Evolutionary conservation across 2,797 vertebrate genomes (phyloP), one percentile per base, ranked within the genome.

Genomic region (Spea hammondii): DNA sequence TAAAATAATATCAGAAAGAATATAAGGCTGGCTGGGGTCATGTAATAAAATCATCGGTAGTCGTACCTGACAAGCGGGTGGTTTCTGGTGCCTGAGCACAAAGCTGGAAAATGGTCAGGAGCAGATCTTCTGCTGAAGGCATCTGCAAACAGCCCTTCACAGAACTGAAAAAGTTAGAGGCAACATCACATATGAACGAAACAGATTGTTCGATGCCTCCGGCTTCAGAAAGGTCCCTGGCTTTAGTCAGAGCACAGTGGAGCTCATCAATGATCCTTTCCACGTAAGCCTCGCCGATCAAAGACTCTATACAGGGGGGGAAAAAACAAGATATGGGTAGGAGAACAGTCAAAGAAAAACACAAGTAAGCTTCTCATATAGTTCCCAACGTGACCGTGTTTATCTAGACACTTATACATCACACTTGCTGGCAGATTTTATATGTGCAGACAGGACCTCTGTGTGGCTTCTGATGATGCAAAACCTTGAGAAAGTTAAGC

Each of bases 181-280:
- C 93, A 83, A 98, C 94, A 7, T 99, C 95, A 0, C 97, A 98
- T 88, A 99, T 95, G 84, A 95, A 96, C 85, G 95, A 95, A 74
- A 99, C 86, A 12, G 95, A 92, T 0, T 95, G 93, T 84, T 95
- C 94, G 84, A 92, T 90, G 85, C 95, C 92, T 72, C 95, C 95
- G 60, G 93, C 92, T 75, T 98, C 95, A 8, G 95, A 95, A 79
- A 95, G 91, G 86, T 91, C 90, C 84, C 94, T 96, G 1, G 95
- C 93, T 90, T 94, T 94, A 6, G 91, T 94, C 44, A 99, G 88
- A 72, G 96, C 96, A 75, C 89, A 86, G 59, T 98, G 96, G 82
- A 99, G 95, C 86, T 92, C 93, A 89, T 95, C 92, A 79, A 99
- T 90, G 79, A 99, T 98, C 87, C 91, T 95, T 88, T 95, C 94